Conservation (phyloP, 2,888 invertebrate species). For the Plagodis pulveraria region DNA sequence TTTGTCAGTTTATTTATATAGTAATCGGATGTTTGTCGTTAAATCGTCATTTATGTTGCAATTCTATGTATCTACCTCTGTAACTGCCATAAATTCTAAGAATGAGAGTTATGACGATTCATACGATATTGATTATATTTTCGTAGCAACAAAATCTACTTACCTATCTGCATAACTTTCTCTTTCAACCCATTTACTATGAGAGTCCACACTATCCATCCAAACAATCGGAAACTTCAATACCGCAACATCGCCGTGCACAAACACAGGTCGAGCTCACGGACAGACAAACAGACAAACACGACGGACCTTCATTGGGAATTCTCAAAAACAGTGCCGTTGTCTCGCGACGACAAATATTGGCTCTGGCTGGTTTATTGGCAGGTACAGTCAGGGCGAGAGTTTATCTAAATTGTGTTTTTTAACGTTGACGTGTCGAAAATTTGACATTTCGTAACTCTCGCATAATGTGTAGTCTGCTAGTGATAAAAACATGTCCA, state of each 20-base stretch:
- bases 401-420: background rate
- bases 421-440: background rate
- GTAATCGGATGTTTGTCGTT: too few relatives aligned
- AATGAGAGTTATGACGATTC: too few relatives aligned
- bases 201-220: background rate
- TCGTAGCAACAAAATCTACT: too few relatives aligned
- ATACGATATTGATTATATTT: too few relatives aligned
- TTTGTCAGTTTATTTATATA: too few relatives aligned
- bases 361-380: constrained; percentile 78
- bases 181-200: background rate
- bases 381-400: constrained; percentile 53
- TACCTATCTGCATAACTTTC: too few relatives aligned
- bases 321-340: constrained; percentile 81
- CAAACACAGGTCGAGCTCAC: constrained; percentile 18
- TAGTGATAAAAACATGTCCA: background rate
- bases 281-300: constrained; percentile 61
- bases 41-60: too few relatives aligned
- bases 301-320: constrained; percentile 73
- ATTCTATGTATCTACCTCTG: too few relatives aligned
- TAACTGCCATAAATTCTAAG: too few relatives aligned
- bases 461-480: background rate
- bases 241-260: constrained; percentile 14
- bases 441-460: background rate
- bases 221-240: constrained; percentile 17
- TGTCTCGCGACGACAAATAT: constrained; percentile 78